Percentiles rank a stretch among this genome's conserved stretches.
Conservation (phyloP, 2,888 invertebrate species). For the Tyria jacobaeae region DNA sequence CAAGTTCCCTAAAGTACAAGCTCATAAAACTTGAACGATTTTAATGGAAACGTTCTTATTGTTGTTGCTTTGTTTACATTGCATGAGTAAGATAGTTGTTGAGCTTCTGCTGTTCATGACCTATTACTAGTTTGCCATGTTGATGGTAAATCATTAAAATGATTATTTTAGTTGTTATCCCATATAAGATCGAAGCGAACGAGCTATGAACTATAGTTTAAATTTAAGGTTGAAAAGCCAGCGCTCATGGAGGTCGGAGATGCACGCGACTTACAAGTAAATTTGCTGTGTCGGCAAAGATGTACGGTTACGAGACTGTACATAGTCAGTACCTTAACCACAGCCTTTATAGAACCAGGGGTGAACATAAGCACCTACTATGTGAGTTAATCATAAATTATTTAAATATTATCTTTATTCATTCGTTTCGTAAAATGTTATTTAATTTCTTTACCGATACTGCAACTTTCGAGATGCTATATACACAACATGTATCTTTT, state of each 20-base stretch:
- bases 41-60: conserved; percentile 51
- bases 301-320: too few relatives aligned
- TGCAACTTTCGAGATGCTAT: not conserved
- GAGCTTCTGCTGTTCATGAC: not conserved
- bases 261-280: too few relatives aligned
- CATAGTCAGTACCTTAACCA: too few relatives aligned
- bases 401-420: not conserved
- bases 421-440: not conserved
- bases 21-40: conserved; percentile 53
- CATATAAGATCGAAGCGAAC: not conserved
- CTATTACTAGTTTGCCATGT: not conserved
- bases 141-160: not conserved
- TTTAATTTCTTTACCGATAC: not conserved
- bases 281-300: too few relatives aligned
- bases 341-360: too few relatives aligned
- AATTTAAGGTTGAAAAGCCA: not conserved
- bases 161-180: not conserved
- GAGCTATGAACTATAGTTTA: not conserved
- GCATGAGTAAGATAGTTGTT: conserved; percentile 37
- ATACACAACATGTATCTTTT: too few relatives aligned
- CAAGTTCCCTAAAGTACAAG: conserved; percentile 50
- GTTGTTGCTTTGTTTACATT: conserved; percentile 46
- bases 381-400: too few relatives aligned
- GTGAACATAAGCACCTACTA: too few relatives aligned
- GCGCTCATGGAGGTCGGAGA: too few relatives aligned